These are phyloP conservation scores for Mystacornis crossleyi DNA, from an alignment of 2,113 vertebrate genomes.

Conservation along the genomic window DNA sequence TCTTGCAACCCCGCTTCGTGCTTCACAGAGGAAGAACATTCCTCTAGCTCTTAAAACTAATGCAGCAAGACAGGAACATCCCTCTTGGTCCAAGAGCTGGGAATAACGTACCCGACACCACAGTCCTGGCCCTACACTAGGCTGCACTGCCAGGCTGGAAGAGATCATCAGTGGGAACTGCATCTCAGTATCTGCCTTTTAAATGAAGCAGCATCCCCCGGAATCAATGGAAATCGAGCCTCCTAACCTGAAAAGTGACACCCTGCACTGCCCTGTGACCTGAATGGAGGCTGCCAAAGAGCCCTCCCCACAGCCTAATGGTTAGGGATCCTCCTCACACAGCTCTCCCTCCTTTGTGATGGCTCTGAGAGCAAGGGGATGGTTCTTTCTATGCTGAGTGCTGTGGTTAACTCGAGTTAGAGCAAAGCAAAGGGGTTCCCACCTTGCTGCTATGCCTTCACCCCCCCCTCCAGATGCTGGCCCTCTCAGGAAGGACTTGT, in stretches of 20 bases:
- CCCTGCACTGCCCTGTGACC: not conserved
- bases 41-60: not conserved
- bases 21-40: not conserved
- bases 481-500: not conserved
- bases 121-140: not conserved
- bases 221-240: slow-evolving; percentile 34
- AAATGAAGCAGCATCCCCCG: slow-evolving; percentile 1
- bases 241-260: slow-evolving; percentile 30
- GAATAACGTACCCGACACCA: fast-evolving
- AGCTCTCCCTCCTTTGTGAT: not conserved
- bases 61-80: not conserved
- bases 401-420: not conserved
- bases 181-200: slow-evolving; percentile 25
- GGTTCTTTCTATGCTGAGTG: not conserved
- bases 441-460: fast-evolving
- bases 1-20: fast-evolving
- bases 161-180: not conserved
- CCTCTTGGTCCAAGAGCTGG: not conserved
- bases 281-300: not conserved
- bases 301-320: not conserved
- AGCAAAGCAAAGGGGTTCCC: not conserved
- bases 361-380: not conserved
- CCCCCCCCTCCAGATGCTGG: not conserved
- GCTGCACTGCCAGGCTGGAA: not conserved
- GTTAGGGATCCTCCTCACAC: not conserved